phyloP scores from a whole-genome alignment of 2,113 vertebrate species.

The Phyllostomus hastatus region DNA sequence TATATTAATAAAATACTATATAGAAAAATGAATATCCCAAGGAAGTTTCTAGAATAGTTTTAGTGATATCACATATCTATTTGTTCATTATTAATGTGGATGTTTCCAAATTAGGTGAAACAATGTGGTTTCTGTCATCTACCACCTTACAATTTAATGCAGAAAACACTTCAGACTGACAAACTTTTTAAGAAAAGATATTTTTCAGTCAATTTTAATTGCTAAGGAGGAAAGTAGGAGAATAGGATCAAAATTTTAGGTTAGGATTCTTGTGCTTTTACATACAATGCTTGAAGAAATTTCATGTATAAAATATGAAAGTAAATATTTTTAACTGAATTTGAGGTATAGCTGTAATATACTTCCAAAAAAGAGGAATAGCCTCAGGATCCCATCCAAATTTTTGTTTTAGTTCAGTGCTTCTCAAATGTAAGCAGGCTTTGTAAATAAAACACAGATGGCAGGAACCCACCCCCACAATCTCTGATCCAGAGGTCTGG shows the following conservation, averaged over 20 bases:
- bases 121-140: background rate
- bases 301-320: background rate
- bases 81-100: background rate
- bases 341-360: background rate
- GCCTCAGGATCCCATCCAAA: background rate
- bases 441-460: background rate
- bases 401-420: background rate
- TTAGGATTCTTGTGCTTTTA: background rate
- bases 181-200: background rate
- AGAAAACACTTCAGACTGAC: background rate
- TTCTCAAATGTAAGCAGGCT: background rate
- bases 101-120: background rate
- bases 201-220: background rate
- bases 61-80: background rate
- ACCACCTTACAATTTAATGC: background rate
- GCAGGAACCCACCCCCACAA: background rate
- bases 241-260: background rate
- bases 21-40: background rate
- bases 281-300: background rate
- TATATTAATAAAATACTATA: background rate
- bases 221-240: background rate
- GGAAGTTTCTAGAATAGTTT: conserved; percentile 2
- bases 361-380: background rate
- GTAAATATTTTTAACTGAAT: background rate
- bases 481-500: background rate